Percentiles rank a stretch among this genome's conserved stretches.
phyloP scores from a whole-genome alignment of 2,113 vertebrate species.

The Poeciliopsis occidentalis region DNA sequence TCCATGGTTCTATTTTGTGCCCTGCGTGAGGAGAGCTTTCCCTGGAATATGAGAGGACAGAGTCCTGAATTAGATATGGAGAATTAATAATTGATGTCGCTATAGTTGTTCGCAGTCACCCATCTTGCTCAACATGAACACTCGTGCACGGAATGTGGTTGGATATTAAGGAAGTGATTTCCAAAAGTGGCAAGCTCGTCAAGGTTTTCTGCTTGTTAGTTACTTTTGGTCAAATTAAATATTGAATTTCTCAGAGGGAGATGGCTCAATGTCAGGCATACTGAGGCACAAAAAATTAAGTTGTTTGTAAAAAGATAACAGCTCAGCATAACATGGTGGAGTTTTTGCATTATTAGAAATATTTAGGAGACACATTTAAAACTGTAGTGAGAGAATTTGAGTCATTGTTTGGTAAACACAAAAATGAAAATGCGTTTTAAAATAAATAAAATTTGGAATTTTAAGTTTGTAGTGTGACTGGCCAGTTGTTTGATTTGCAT shows the following conservation, averaged over 20 bases:
- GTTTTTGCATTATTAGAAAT: conserved; percentile 20
- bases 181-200: conserved; percentile 41
- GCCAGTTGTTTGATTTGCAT: too few species aligned
- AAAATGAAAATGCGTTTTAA: not conserved
- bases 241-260: conserved; percentile 32
- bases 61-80: conserved; percentile 64
- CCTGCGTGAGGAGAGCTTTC: conserved; percentile 29
- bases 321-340: not conserved
- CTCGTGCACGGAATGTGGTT: conserved; percentile 9
- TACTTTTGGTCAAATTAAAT: conserved; percentile 54
- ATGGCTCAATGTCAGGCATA: conserved; percentile 19
- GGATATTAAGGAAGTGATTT: conserved; percentile 39
- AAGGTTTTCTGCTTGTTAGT: conserved; percentile 24
- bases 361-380: conserved; percentile 6
- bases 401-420: not conserved
- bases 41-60: conserved; percentile 45
- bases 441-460: not conserved
- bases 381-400: not conserved
- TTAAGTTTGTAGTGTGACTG: conserved; percentile 17
- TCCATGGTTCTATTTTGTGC: conserved; percentile 43
- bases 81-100: conserved; percentile 64
- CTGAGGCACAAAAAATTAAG: not conserved
- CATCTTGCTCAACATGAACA: conserved; percentile 3
- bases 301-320: conserved; percentile 18
- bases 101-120: conserved; percentile 38